Evolutionary conservation across 2,888 invertebrate genomes (phyloP).

Genomic region (Agriotes lineatus): DNA sequence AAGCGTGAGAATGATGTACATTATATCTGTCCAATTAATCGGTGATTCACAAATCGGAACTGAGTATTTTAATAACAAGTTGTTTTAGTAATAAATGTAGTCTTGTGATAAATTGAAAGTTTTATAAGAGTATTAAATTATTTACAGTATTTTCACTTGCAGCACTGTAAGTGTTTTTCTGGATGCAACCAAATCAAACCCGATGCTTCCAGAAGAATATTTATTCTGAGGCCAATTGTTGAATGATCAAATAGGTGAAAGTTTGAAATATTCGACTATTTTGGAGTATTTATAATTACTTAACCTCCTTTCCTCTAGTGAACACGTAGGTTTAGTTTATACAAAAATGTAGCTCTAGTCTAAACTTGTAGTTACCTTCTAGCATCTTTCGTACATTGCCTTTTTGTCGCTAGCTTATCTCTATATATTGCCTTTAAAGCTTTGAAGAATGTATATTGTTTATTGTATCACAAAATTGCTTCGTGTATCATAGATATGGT

Average conservation of each 20-base stretch:
- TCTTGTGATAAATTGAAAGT: slow-evolving; percentile 59
- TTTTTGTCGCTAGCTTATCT: slow-evolving; percentile 49
- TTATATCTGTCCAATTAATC: slow-evolving; percentile 45
- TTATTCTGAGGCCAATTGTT: slow-evolving; percentile 30
- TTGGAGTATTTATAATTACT: slow-evolving; percentile 33
- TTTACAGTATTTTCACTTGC: slow-evolving; percentile 41
- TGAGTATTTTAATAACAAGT: slow-evolving; percentile 59
- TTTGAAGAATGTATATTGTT: slow-evolving; percentile 53
- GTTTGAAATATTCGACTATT: slow-evolving; percentile 36
- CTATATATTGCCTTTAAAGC: slow-evolving; percentile 53
- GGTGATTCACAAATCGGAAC: slow-evolving; percentile 49
- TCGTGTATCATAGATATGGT: slow-evolving; percentile 51
- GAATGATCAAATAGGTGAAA: slow-evolving; percentile 35
- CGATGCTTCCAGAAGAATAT: slow-evolving; percentile 23
- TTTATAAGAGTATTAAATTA: slow-evolving; percentile 49
- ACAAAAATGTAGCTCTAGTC: slow-evolving; percentile 34
- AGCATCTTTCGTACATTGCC: slow-evolving; percentile 42
- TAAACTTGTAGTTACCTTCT: slow-evolving; percentile 38
- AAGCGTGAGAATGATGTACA: slow-evolving; percentile 31
- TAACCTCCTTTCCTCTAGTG: slow-evolving; percentile 36
- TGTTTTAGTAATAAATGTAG: slow-evolving; percentile 59
- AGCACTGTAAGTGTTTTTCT: slow-evolving; percentile 27
- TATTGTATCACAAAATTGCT: slow-evolving; percentile 57
- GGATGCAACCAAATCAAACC: background rate
- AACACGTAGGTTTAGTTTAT: slow-evolving; percentile 40